A percentile compares a stretch with the other conserved stretches of the same genome.
Evolutionary conservation across 2,888 invertebrate species (phyloP).

Genomic region (Melipona bicolor): DNA sequence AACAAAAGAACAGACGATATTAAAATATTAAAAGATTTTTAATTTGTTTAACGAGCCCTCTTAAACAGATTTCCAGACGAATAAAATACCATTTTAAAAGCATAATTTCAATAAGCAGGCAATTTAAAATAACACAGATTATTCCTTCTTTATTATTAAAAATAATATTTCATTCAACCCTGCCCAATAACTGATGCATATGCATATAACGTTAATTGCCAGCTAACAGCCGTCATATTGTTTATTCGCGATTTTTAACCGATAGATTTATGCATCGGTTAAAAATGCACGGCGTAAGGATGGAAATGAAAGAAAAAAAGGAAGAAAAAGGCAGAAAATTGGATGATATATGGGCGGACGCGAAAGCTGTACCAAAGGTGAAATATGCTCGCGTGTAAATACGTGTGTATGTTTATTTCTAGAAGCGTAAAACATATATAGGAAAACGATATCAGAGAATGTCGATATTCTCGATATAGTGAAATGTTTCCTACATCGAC

Average conservation of each 20-base stretch:
- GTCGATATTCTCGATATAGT: conserved; percentile 11
- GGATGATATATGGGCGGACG: neutral
- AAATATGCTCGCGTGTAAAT: conserved; percentile 14
- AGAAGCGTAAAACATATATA: neutral
- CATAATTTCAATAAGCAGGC: no score
- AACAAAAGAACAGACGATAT: no score
- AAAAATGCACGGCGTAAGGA: neutral
- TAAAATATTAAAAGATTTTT: no score
- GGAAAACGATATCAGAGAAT: conserved; percentile 12
- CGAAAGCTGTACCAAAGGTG: neutral
- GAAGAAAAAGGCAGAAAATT: neutral
- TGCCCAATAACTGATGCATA: no score
- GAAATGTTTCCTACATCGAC: conserved; percentile 31
- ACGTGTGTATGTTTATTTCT: conserved; percentile 24
- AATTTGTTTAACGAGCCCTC: no score
- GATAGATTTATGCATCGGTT: neutral
- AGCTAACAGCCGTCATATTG: neutral
- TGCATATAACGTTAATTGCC: neutral
- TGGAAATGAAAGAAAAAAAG: neutral
- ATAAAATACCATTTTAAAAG: no score
- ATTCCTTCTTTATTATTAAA: no score
- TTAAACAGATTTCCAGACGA: no score
- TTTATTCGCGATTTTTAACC: neutral
- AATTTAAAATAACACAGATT: no score
- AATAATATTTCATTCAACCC: no score